Evolutionary conservation across 2,113 vertebrate genomes (phyloP), one percentile per base, ranked within the genome.

Genomic region (Marmota monax): DNA sequence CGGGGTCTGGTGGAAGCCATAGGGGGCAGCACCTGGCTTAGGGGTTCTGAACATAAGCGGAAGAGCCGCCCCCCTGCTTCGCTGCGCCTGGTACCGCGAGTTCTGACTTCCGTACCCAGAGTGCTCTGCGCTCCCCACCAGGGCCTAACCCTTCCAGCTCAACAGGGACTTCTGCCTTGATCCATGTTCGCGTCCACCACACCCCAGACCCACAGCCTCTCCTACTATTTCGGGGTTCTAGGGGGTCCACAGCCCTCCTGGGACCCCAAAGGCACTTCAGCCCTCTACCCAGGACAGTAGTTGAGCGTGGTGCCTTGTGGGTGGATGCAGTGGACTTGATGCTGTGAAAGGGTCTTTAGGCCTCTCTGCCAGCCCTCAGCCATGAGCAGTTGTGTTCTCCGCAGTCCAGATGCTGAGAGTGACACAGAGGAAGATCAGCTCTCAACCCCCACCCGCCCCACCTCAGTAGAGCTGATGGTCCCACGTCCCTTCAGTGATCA

Each of bases 41-140:
- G 97, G 97, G 95, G 96, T 93, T 96, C 96, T 98, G 98, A 98
- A 97, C 98, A 97, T 98, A 97, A 88, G 92, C 79, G 48, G 85
- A 83, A 96, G 94, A 78, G 96, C 25, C 48, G 22, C 91, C 97
- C 96, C 96, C 97, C 97, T 89, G 2, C 95, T 96, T 91, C 48
- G 0, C 98, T 84, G 29, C 83, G 94, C 98, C 96, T 96, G 90
- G 96, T 97, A 88, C 97, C 77, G 92, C 84, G 95, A 97, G 96
- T 98, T 98, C 97, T 97, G 63, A 77, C 70, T 95, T 93, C 37
- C 93, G 90, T 97, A 97, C 98, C 98, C 98, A 98, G 97, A 97
- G 98, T 98, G 98, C 98, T 96, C 98, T 97, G 96, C 96, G 96
- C 98, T 98, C 95, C 98, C 98, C 96, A 17, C 96, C 96, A 79